A percentile compares a stretch with the other conserved stretches of the same genome.
Conservation (phyloP, 2,113 vertebrate species). For the Pomatorhinus ruficollis region DNA sequence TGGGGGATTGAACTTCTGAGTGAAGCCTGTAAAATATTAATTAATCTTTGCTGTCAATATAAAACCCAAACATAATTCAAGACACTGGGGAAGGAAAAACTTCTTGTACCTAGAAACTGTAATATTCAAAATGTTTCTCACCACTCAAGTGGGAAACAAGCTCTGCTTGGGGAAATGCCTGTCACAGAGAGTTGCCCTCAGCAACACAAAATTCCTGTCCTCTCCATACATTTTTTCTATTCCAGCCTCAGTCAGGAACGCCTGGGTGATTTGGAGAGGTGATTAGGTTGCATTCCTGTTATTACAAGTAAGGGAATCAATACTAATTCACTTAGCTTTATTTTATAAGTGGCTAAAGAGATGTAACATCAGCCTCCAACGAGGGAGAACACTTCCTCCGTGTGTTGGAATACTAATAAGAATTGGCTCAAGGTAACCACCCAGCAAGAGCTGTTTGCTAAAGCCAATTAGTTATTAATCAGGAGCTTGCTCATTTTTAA, state of each 20-base stretch:
- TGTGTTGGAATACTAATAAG: neutral
- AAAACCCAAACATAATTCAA: neutral
- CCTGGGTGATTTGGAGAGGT: neutral
- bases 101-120: neutral
- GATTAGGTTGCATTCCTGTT: neutral
- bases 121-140: neutral
- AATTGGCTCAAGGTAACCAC: neutral
- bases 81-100: neutral
- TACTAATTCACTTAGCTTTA: conserved; percentile 45
- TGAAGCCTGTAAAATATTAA: neutral
- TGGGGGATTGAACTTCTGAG: neutral
- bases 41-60: neutral
- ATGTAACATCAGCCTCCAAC: neutral
- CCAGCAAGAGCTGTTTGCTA: neutral
- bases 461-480: conserved; percentile 17
- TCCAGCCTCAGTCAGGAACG: neutral
- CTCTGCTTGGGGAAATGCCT: neutral
- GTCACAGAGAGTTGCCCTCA: neutral
- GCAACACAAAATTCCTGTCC: neutral
- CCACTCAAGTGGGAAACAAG: neutral
- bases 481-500: neutral
- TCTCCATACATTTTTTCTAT: neutral
- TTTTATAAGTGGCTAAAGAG: conserved; percentile 3
- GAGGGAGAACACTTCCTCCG: neutral
- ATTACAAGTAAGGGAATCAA: conserved; percentile 34